phyloP scores from a whole-genome alignment of 2,113 vertebrate species.

The Anguilla japonica region DNA sequence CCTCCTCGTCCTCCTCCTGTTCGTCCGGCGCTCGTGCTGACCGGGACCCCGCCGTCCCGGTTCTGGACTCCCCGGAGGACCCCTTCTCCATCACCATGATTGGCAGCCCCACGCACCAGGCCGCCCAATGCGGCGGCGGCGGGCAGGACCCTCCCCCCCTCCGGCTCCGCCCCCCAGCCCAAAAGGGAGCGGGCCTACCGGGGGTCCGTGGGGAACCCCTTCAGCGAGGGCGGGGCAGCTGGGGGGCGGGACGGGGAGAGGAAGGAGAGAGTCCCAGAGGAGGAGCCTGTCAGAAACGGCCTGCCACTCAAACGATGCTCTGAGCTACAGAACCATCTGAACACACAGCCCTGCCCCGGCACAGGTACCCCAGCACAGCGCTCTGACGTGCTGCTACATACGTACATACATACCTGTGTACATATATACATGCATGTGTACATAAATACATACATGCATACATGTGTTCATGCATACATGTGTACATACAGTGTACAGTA shows the following conservation, averaged over 20 bases:
- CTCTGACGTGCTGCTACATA: too few relatives aligned
- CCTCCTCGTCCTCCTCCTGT: conserved; percentile 42
- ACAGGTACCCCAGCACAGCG: conserved; percentile 37
- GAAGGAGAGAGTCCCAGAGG: conserved; percentile 55
- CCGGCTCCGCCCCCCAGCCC: conserved; percentile 48
- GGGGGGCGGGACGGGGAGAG: conserved; percentile 49
- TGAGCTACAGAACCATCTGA: conserved; percentile 72
- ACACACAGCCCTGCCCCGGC: conserved; percentile 68
- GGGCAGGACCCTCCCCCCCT: conserved; percentile 28
- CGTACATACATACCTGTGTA: too few relatives aligned
- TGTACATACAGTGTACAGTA: too few relatives aligned
- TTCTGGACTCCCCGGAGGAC: conserved; percentile 63
- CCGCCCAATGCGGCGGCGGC: conserved; percentile 43
- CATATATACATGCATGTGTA: too few relatives aligned
- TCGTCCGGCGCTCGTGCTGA: conserved; percentile 58
- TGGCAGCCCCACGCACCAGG: conserved; percentile 75
- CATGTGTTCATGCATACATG: too few relatives aligned
- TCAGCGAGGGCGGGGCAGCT: conserved; percentile 52
- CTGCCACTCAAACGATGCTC: conserved; percentile 70
- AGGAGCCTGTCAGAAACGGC: conserved; percentile 63
- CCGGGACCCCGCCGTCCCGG: conserved; percentile 60
- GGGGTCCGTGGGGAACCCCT: conserved; percentile 74
- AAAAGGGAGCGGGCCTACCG: conserved; percentile 67
- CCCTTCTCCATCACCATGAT: conserved; percentile 76
- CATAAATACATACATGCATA: too few relatives aligned